Percentiles rank a stretch among this genome's conserved stretches.
phyloP scores from a whole-genome alignment of 1,140 invertebrate species.

The Linepithema humile region DNA sequence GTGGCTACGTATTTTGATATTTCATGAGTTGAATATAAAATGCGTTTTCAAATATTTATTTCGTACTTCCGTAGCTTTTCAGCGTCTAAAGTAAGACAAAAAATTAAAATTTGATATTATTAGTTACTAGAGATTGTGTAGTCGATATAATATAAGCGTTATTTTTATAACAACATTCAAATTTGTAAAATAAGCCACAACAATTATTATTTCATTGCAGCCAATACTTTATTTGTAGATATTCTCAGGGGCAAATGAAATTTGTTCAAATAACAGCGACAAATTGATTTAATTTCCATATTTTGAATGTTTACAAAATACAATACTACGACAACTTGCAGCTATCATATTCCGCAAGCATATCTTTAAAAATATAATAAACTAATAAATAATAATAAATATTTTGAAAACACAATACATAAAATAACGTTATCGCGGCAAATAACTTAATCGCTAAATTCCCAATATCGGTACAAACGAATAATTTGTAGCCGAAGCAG shows the following conservation, averaged over 20 bases:
- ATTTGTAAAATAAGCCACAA: neutral
- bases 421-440: neutral
- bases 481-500: conserved; percentile 54
- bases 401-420: neutral
- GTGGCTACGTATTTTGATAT: neutral
- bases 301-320: neutral
- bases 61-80: neutral
- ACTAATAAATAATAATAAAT: neutral
- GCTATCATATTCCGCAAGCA: neutral
- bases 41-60: neutral
- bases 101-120: neutral
- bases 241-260: neutral
- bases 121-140: neutral
- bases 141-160: neutral
- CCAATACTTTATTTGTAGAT: neutral
- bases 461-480: conserved; percentile 30
- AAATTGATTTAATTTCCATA: conserved; percentile 6
- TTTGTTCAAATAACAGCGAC: neutral
- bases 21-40: neutral
- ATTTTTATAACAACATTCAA: neutral
- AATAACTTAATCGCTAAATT: conserved; percentile 36
- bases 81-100: neutral
- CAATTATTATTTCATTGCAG: neutral
- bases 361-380: neutral
- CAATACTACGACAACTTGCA: too few species aligned